A percentile compares a stretch with the other conserved stretches of the same genome.
Evolutionary conservation across 2,888 invertebrate genomes (phyloP).

Genomic region (Meta bourneti): DNA sequence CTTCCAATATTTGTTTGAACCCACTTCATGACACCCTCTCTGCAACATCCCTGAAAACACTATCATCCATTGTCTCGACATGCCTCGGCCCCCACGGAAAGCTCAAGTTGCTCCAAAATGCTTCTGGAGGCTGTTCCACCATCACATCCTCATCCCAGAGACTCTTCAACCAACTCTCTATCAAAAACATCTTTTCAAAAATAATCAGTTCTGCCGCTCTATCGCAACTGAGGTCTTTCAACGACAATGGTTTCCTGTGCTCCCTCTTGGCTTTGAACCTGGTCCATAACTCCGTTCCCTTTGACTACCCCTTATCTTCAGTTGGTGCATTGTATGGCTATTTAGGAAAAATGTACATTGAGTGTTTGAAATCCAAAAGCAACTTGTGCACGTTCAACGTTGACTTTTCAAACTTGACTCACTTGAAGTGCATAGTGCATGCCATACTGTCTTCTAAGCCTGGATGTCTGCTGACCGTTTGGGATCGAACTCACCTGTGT

Average conservation of each 20-base stretch:
- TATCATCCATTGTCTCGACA: slow-evolving; percentile 10
- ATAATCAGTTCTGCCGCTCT: slow-evolving; percentile 50
- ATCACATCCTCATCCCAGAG: slow-evolving; percentile 58
- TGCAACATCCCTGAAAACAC: slow-evolving; percentile 16
- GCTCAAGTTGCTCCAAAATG: slow-evolving; percentile 40
- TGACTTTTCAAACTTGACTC: slow-evolving; percentile 36
- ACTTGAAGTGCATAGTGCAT: slow-evolving; percentile 26
- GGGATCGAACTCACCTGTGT: slow-evolving; percentile 17
- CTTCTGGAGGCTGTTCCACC: slow-evolving; percentile 22
- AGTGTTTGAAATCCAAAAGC: slow-evolving; percentile 18
- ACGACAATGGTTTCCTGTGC: slow-evolving; percentile 45
- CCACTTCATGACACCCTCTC: slow-evolving; percentile 18
- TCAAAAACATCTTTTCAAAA: slow-evolving; percentile 29
- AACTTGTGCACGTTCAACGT: neutral
- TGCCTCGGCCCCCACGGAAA: slow-evolving; percentile 51
- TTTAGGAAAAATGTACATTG: slow-evolving; percentile 22
- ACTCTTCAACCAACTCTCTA: slow-evolving; percentile 27
- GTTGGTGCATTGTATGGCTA: slow-evolving; percentile 29
- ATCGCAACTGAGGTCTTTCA: slow-evolving; percentile 32
- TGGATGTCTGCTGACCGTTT: slow-evolving; percentile 20
- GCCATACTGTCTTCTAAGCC: slow-evolving; percentile 52
- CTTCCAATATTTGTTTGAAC: slow-evolving; percentile 24
- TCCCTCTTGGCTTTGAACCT: slow-evolving; percentile 18
- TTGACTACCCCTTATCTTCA: neutral
- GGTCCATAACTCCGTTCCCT: slow-evolving; percentile 3